Evolutionary conservation across 2,797 vertebrate genomes (phyloP).

Genomic region (Scyliorhinus canicula): DNA sequence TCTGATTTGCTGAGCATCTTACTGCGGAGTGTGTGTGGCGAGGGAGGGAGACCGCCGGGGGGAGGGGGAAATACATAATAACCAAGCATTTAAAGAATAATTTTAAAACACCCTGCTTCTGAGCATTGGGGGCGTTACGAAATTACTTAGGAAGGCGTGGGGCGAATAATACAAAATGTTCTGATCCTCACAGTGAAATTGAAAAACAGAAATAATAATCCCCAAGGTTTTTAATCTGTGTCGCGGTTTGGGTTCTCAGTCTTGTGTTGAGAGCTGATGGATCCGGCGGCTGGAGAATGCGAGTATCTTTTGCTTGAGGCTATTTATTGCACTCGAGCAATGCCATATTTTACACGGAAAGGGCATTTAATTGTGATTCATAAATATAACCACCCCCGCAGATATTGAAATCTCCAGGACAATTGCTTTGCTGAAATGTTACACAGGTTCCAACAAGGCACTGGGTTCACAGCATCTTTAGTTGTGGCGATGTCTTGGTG

Average conservation of each 20-base stretch:
- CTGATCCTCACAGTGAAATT: neutral
- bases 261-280: neutral
- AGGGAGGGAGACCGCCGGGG: neutral
- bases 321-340: neutral
- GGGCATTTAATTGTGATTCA: neutral
- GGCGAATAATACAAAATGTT: neutral
- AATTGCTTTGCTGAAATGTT: neutral
- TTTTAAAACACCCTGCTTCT: too few species aligned
- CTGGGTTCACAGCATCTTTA: neutral
- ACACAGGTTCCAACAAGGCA: neutral
- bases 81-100: too few species aligned
- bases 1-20: neutral
- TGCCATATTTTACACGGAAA: neutral
- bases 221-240: neutral
- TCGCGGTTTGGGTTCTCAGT: neutral
- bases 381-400: neutral
- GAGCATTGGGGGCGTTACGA: too few species aligned
- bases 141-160: neutral
- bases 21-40: neutral
- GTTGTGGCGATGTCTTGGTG: neutral
- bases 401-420: neutral
- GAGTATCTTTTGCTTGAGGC: neutral
- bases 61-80: neutral
- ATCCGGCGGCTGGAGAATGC: neutral
- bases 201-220: neutral